Percentiles rank a stretch among this genome's conserved stretches.
Conservation (phyloP, 2,113 vertebrate species). For the Donacobius atricapilla region DNA sequence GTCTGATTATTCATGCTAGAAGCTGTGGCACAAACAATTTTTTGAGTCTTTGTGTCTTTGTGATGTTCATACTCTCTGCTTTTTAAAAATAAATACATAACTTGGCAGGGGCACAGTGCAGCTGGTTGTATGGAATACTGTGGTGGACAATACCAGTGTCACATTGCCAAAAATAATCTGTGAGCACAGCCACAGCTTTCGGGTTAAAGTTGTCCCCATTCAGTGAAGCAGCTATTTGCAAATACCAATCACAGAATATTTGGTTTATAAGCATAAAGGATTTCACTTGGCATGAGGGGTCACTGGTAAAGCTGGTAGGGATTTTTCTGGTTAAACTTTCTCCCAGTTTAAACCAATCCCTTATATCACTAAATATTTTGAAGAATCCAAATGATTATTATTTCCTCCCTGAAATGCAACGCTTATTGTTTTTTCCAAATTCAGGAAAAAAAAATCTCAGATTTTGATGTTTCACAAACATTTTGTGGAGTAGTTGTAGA, state of each 20-base stretch:
- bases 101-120: not conserved
- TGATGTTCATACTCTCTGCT: not conserved
- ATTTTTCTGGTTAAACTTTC: not conserved
- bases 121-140: not conserved
- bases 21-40: not conserved
- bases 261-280: not conserved
- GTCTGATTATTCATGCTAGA: not conserved
- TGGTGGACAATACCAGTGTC: not conserved
- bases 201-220: not conserved
- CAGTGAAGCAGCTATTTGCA: not conserved
- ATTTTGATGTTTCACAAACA: not conserved
- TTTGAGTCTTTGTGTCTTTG: not conserved
- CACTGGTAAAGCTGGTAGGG: not conserved
- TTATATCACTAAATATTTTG: not conserved
- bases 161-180: not conserved
- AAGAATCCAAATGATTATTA: not conserved
- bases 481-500: not conserved
- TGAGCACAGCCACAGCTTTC: not conserved
- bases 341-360: not conserved
- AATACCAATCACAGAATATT: not conserved
- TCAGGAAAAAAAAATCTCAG: not conserved
- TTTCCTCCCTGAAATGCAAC: not conserved
- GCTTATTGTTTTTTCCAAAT: not conserved
- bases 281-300: not conserved
- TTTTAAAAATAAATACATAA: constrained; percentile 25